These are phyloP conservation scores for Drosophila cardini DNA, from an alignment of 1,140 invertebrate species.

Conservation along the genomic window DNA sequence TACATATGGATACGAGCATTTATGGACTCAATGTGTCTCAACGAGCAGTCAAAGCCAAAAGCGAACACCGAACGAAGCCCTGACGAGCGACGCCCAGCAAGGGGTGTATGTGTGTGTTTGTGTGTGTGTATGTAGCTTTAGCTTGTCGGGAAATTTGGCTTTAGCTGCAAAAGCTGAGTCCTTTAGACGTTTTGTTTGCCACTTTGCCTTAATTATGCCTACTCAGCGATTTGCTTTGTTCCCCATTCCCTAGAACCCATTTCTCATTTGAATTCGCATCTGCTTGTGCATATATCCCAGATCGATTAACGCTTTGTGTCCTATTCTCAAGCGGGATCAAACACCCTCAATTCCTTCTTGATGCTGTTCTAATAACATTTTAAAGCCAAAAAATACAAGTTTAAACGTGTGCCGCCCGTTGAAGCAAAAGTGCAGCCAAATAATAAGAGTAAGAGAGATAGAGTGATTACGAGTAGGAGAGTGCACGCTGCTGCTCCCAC, in stretches of 20 bases:
- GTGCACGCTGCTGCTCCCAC: slow-evolving; percentile 5
- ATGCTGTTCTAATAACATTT: slow-evolving; percentile 66
- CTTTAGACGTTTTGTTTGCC: slow-evolving; percentile 71
- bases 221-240: slow-evolving; percentile 45
- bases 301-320: slow-evolving; percentile 69
- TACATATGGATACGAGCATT: slow-evolving; percentile 6
- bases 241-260: too few species aligned
- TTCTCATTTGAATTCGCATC: slow-evolving; percentile 9
- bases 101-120: slow-evolving; percentile 13
- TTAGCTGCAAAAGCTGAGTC: slow-evolving; percentile 33
- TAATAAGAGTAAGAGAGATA: slow-evolving; percentile 14
- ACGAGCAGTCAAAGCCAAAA: slow-evolving; percentile 44
- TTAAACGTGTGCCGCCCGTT: slow-evolving; percentile 54
- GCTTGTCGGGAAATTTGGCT: slow-evolving; percentile 7
- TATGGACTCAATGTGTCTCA: slow-evolving; percentile 28
- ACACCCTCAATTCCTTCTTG: slow-evolving; percentile 24
- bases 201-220: slow-evolving; percentile 75
- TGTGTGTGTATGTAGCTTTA: not conserved
- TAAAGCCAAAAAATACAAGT: slow-evolving; percentile 18
- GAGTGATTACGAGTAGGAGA: slow-evolving; percentile 31
- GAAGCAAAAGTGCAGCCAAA: slow-evolving; percentile 30
- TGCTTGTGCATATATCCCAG: slow-evolving; percentile 51
- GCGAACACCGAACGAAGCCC: slow-evolving; percentile 6
- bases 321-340: slow-evolving; percentile 52
- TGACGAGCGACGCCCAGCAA: not conserved